Conservation (phyloP, 2,797 vertebrate species). For the Xenopus petersii region DNA sequence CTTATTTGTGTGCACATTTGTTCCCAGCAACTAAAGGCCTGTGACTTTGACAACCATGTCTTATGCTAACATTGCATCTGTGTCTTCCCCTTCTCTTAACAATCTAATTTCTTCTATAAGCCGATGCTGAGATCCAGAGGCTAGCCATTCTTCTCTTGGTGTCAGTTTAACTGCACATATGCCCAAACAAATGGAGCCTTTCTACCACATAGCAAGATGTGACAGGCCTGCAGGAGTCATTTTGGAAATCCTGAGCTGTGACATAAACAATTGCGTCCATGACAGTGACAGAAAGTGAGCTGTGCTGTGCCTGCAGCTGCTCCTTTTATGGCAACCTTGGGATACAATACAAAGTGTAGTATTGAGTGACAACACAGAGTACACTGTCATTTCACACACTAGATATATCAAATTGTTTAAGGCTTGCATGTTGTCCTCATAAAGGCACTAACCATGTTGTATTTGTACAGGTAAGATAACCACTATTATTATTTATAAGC, state of each 20-base stretch:
- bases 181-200: slow-evolving; percentile 29
- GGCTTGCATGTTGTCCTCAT: too few species aligned
- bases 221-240: slow-evolving; percentile 27
- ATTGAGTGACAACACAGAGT: slow-evolving; percentile 6
- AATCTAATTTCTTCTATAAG: neutral
- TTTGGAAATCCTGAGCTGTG: slow-evolving; percentile 27
- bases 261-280: slow-evolving; percentile 27
- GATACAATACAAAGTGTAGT: slow-evolving; percentile 10
- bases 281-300: slow-evolving; percentile 39
- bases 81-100: too few species aligned
- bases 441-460: neutral
- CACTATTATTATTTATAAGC: too few species aligned
- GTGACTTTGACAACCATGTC: too few species aligned
- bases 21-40: too few species aligned
- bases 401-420: too few species aligned
- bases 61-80: too few species aligned
- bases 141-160: neutral
- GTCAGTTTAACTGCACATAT: slow-evolving; percentile 25
- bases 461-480: too few species aligned
- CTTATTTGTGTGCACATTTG: too few species aligned
- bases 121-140: slow-evolving; percentile 1
- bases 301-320: slow-evolving; percentile 8
- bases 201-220: slow-evolving; percentile 30
- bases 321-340: slow-evolving; percentile 13
- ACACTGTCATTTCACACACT: neutral